A percentile compares a stretch with the other conserved stretches of the same genome.
Conservation (phyloP, 2,888 invertebrate genomes). For the Lasioglossum vierecki region DNA sequence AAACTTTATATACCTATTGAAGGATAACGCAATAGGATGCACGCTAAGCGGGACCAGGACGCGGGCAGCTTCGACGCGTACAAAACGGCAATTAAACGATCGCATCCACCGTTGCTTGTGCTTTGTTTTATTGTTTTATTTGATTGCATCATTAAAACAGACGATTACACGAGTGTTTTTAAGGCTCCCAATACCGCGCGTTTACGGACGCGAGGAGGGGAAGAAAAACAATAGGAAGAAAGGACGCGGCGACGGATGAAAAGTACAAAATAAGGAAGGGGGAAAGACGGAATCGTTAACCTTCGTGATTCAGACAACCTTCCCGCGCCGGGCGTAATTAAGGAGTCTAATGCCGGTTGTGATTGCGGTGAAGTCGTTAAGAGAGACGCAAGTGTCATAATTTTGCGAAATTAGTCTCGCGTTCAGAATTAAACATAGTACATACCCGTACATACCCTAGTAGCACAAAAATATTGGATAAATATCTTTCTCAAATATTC, state of each 20-base stretch:
- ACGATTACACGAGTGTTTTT: conserved; percentile 16
- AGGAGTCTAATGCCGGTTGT: conserved; percentile 33
- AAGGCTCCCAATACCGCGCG: background rate
- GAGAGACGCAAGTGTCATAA: conserved; percentile 34
- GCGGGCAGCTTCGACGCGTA: too few species aligned
- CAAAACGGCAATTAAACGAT: background rate
- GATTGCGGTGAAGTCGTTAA: conserved; percentile 34
- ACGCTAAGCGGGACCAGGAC: background rate
- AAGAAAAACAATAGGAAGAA: background rate
- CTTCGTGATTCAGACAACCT: conserved; percentile 45
- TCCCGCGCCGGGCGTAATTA: conserved; percentile 49
- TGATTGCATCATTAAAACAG: conserved; percentile 42
- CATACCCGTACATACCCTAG: too few species aligned
- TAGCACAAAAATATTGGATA: too few species aligned
- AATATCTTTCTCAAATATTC: too few species aligned
- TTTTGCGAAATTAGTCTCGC: conserved; percentile 24
- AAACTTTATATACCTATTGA: background rate
- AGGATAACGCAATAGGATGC: background rate
- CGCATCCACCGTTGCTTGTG: conserved; percentile 23
- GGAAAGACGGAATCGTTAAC: conserved; percentile 43
- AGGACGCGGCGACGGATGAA: background rate
- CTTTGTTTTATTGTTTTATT: conserved; percentile 39
- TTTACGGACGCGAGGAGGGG: background rate
- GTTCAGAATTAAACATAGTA: conserved; percentile 14
- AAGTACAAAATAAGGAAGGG: conserved; percentile 17